Percentiles rank a stretch among this genome's conserved stretches.
These are phyloP conservation scores for Noctuana brunneofusca DNA, from an alignment of 2,888 invertebrate genomes.

Conservation along the genomic window DNA sequence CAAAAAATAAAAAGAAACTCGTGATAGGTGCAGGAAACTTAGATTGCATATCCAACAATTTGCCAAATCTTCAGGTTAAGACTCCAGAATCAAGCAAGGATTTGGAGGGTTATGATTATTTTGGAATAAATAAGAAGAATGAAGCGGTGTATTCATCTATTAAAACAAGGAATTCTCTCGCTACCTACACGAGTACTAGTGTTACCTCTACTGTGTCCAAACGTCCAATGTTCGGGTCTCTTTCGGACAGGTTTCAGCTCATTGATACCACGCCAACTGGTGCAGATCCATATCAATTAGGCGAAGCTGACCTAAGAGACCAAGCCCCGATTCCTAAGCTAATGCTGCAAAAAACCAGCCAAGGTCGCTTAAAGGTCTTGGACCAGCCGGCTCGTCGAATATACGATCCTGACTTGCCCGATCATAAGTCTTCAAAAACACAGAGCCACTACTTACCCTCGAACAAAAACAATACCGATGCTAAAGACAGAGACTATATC, in stretches of 20 bases:
- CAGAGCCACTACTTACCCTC: conserved; percentile 44
- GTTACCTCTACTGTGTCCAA: conserved; percentile 44
- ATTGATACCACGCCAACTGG: conserved; percentile 75
- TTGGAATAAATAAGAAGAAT: conserved; percentile 63
- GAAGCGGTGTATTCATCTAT: conserved; percentile 69
- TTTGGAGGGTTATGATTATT: conserved; percentile 43
- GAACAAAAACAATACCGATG: conserved; percentile 41
- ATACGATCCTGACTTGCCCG: conserved; percentile 54
- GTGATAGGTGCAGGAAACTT: neutral
- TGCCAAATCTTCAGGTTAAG: neutral
- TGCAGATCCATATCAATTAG: conserved; percentile 73
- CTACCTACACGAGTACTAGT: conserved; percentile 14
- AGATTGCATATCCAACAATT: neutral
- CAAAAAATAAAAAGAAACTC: neutral
- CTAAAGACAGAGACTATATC: conserved; percentile 52
- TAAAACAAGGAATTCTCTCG: conserved; percentile 48
- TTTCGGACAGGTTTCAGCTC: conserved; percentile 66
- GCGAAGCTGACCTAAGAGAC: conserved; percentile 74
- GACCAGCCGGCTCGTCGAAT: conserved; percentile 44
- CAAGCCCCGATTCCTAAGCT: conserved; percentile 77
- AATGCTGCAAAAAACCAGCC: conserved; percentile 69
- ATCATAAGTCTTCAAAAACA: conserved; percentile 39
- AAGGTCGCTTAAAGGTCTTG: conserved; percentile 59
- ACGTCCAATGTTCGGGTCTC: conserved; percentile 58
- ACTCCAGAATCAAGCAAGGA: neutral